These are phyloP conservation scores for Lucifuga dentata DNA, from an alignment of 2,113 vertebrate species.

Conservation along the genomic window DNA sequence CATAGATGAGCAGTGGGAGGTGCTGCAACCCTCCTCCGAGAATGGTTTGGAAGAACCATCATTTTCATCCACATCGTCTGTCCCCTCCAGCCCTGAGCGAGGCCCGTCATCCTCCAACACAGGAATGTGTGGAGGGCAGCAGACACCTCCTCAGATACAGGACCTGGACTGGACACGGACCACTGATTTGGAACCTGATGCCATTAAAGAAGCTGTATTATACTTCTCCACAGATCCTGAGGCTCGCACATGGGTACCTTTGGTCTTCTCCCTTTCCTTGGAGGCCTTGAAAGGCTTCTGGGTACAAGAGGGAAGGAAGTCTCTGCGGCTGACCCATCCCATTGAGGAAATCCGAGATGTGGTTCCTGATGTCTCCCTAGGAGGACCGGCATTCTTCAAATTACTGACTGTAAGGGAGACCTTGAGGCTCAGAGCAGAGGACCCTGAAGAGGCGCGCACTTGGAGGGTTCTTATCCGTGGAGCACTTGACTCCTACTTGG, in stretches of 20 bases:
- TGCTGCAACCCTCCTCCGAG: constrained; percentile 62
- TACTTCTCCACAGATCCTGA: constrained; percentile 83
- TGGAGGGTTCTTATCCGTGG: constrained; percentile 91
- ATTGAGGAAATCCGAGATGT: constrained; percentile 92
- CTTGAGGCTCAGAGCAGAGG: constrained; percentile 88
- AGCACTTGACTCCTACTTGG: constrained; percentile 90
- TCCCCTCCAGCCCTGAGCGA: constrained; percentile 42
- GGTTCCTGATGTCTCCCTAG: constrained; percentile 89
- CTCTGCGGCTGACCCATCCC: constrained; percentile 78
- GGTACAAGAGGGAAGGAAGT: constrained; percentile 83
- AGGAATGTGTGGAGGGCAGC: constrained; percentile 15
- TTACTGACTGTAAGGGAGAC: constrained; percentile 88
- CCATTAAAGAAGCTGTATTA: constrained; percentile 91
- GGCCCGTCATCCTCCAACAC: not conserved
- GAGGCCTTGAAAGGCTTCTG: constrained; percentile 89
- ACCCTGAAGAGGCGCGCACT: constrained; percentile 80
- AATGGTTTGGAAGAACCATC: constrained; percentile 54
- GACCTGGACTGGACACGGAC: constrained; percentile 83
- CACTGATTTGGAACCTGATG: constrained; percentile 85
- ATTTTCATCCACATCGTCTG: constrained; percentile 10
- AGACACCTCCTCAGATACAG: not conserved
- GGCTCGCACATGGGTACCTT: constrained; percentile 80
- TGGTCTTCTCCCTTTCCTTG: constrained; percentile 91
- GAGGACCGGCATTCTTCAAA: constrained; percentile 91
- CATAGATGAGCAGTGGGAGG: constrained; percentile 76